phyloP scores from a whole-genome alignment of 2,797 vertebrate genomes.

The Eulemur rubriventer region DNA sequence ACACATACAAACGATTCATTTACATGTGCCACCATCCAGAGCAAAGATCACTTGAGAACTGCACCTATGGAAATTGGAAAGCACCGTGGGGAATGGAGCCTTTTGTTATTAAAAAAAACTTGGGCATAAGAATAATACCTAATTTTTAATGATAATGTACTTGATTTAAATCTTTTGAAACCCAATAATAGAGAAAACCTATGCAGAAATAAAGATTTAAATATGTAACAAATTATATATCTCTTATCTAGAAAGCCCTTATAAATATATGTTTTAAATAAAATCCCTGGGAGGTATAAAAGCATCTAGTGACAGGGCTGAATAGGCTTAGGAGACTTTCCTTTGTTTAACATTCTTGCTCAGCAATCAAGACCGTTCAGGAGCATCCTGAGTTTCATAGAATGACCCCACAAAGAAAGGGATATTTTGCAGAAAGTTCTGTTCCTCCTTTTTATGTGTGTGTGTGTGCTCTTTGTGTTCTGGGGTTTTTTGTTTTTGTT shows the following conservation, averaged over 20 bases:
- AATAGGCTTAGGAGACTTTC: background rate
- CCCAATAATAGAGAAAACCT: background rate
- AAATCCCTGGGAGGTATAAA: background rate
- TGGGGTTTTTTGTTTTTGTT: background rate
- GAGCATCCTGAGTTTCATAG: background rate
- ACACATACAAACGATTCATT: background rate
- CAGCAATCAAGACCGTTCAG: background rate
- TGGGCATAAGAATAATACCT: background rate
- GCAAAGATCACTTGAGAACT: background rate
- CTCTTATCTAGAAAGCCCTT: background rate
- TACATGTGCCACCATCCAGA: background rate
- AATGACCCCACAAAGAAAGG: background rate
- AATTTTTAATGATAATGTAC: background rate
- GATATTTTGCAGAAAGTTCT: background rate
- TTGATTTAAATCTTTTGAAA: constrained; percentile 6
- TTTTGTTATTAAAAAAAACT: background rate
- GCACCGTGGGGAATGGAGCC: background rate
- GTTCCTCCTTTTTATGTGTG: background rate
- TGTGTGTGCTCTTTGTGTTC: background rate
- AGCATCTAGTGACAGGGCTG: background rate
- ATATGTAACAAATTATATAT: background rate
- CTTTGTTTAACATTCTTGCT: background rate
- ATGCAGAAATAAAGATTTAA: background rate
- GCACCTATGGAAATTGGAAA: background rate
- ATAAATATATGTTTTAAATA: background rate